These are phyloP conservation scores for Yponomeuta malinellus DNA, from an alignment of 2,888 invertebrate species.

Conservation along the genomic window DNA sequence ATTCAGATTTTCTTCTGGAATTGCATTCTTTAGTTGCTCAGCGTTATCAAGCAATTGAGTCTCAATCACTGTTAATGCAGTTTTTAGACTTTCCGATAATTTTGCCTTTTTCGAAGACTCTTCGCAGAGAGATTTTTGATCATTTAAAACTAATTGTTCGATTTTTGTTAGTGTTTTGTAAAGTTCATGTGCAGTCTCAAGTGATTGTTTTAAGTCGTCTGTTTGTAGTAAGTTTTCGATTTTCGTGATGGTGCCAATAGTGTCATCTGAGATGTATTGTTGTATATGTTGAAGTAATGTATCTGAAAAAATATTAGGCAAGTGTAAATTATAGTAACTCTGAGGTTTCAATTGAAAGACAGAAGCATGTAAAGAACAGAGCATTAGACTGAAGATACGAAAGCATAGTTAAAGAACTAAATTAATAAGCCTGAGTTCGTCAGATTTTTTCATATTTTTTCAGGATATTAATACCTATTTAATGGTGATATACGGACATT, in stretches of 20 bases:
- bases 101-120: background rate
- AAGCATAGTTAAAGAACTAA: no score
- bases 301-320: background rate
- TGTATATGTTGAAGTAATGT: background rate
- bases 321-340: background rate
- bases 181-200: background rate
- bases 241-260: background rate
- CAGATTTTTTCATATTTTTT: no score
- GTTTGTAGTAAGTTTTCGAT: background rate
- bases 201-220: background rate
- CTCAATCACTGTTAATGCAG: constrained; percentile 1
- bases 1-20: constrained; percentile 34
- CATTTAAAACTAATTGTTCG: background rate
- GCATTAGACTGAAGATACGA: no score
- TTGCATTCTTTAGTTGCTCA: constrained; percentile 34
- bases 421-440: no score
- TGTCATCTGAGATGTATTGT: background rate
- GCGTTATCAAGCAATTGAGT: constrained; percentile 28
- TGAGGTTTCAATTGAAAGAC: no score
- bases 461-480: no score
- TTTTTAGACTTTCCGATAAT: background rate
- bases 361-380: background rate
- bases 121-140: background rate
- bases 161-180: background rate
- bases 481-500: no score